A percentile compares a stretch with the other conserved stretches of the same genome.
Conservation (phyloP, 2,797 vertebrate genomes). For the Perodicticus potto region DNA sequence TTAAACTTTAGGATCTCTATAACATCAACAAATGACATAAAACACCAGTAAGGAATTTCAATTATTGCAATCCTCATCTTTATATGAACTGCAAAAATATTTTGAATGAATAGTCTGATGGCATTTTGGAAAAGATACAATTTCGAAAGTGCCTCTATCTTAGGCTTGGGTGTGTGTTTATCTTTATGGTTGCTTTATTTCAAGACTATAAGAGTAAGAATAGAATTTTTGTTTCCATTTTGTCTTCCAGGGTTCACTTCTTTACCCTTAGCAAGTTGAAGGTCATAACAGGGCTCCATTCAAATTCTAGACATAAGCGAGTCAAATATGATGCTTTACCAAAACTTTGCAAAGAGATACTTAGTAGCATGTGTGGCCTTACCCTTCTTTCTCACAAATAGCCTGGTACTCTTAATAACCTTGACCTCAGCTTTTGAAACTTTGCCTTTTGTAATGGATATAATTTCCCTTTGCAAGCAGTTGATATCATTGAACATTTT, state of each 20-base stretch:
- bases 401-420: neutral
- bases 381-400: neutral
- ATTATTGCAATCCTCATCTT: neutral
- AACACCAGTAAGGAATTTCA: neutral
- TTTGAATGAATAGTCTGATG: neutral
- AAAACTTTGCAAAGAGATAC: neutral
- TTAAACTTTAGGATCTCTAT: neutral
- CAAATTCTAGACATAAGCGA: neutral
- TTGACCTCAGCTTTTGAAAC: conserved; percentile 16
- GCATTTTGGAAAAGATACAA: neutral
- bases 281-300: neutral
- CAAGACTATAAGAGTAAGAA: neutral
- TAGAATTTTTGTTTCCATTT: neutral
- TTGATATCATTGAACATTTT: neutral
- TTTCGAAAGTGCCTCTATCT: neutral
- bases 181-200: neutral
- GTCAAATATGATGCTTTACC: neutral
- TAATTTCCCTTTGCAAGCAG: conserved; percentile 12
- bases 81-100: neutral
- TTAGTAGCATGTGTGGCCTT: neutral
- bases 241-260: conserved; percentile 15
- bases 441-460: conserved; percentile 15
- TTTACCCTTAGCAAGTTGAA: neutral
- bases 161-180: neutral
- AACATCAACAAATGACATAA: neutral